Conservation (phyloP, 2,113 vertebrate species). For the Apaloderma vittatum region DNA sequence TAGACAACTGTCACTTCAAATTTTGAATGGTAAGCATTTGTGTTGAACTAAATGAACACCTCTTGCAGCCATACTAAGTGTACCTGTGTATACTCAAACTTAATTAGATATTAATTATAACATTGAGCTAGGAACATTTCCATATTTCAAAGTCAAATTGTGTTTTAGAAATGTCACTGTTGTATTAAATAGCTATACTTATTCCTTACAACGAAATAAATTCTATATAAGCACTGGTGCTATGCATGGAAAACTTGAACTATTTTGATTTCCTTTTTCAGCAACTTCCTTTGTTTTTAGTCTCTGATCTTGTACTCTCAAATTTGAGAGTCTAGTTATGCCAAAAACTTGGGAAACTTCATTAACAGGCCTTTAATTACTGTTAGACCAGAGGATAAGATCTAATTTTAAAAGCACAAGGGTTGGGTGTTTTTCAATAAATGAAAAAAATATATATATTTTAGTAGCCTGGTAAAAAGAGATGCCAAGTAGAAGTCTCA, state of each 20-base stretch:
- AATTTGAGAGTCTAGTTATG: neutral
- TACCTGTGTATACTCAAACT: neutral
- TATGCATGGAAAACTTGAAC: neutral
- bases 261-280: neutral
- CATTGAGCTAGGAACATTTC: neutral
- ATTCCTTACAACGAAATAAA: neutral
- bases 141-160: neutral
- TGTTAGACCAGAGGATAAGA: neutral
- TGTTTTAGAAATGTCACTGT: neutral
- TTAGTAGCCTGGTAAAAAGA: neutral
- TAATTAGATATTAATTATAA: slow-evolving; percentile 12
- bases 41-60: neutral
- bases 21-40: neutral
- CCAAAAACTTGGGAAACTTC: neutral
- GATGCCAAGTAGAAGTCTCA: neutral
- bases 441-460: neutral
- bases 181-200: neutral
- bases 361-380: neutral
- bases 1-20: neutral
- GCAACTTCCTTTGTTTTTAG: neutral
- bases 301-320: neutral
- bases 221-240: neutral
- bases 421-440: neutral
- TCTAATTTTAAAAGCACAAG: neutral
- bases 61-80: neutral